Base-by-base conservation (phyloP, 64 coral and sea anemone species). In the Actinia equina region DNA sequence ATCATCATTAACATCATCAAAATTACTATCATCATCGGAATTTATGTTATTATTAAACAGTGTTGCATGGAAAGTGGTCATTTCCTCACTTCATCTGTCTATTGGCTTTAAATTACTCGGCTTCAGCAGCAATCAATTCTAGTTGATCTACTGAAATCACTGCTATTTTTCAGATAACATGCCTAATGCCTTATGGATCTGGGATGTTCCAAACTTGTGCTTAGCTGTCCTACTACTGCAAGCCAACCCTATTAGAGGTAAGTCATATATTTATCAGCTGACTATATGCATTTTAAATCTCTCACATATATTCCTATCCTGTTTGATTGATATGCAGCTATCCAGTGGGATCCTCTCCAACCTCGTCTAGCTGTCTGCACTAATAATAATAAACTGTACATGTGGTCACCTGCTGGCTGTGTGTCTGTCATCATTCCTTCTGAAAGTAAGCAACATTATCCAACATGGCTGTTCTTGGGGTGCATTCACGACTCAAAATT, bases 371-470 rank as follows among this genome's bases (percentile, higher is more conserved):
- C 93, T 3, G 16, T 99, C 15, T 95, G 93, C 43, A 95, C 97
- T 14, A 93, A 59, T 79, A 99, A 92, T 43, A 99, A 93, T 80
- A 93, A 94, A 54, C 86, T 99, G 13, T 99, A 99, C 52, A 88
- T 99, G 85, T 99, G 97, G 97, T 99, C 97, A 16, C 90, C 91
- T 22, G 93, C 90, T n/a, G 97, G 97, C 17, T 99, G 97, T 86
- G 91, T 99, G 7, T 95, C 97, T 25, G 97, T 99, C 20, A 93
- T 95, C 4, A 90, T 99, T 43, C 93, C 97, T 2, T 89, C 93
- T 22, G 97, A 99, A 90, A 86, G 97, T 98, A 89, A 86, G 83
- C 86, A 30, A 19, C 69, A 30, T 74, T n/a, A n/a, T n/a, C n/a
- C n/a, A n/a, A n/a, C n/a, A n/a, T n/a, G n/a, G n/a, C n/a, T n/a